phyloP scores from a whole-genome alignment of 2,113 vertebrate species.

The Limanda limanda region DNA sequence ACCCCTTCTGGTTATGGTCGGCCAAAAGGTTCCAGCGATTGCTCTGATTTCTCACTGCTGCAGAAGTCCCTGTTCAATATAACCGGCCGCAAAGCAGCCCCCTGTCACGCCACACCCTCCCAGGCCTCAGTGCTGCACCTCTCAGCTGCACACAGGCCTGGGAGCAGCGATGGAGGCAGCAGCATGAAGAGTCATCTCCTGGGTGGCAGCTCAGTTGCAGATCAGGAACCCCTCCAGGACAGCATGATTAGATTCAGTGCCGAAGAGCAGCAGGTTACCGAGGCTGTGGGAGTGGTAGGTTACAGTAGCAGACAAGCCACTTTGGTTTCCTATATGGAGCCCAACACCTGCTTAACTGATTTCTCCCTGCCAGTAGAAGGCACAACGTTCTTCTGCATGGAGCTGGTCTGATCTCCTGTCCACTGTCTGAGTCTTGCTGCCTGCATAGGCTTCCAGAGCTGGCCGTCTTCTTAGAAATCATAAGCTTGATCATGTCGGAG shows the following conservation, averaged over 20 bases:
- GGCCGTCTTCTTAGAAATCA: slow-evolving; percentile 46
- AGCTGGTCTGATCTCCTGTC: slow-evolving; percentile 44
- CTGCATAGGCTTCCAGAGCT: slow-evolving; percentile 44
- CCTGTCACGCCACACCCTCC: slow-evolving; percentile 27
- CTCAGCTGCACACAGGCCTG: slow-evolving; percentile 30
- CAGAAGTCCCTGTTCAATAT: slow-evolving; percentile 77
- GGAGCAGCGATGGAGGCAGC: slow-evolving; percentile 27
- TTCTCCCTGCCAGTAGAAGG: slow-evolving; percentile 45
- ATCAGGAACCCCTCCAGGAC: slow-evolving; percentile 46
- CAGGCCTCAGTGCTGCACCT: slow-evolving; percentile 39
- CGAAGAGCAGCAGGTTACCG: slow-evolving; percentile 54
- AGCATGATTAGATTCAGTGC: slow-evolving; percentile 50
- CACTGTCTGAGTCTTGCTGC: slow-evolving; percentile 43
- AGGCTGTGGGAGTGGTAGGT: slow-evolving; percentile 78
- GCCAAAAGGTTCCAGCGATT: slow-evolving; percentile 54
- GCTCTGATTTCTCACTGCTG: slow-evolving; percentile 76
- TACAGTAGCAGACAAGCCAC: slow-evolving; percentile 34
- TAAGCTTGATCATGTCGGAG: slow-evolving; percentile 30
- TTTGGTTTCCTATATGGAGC: slow-evolving; percentile 27
- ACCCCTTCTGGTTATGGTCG: slow-evolving; percentile 35
- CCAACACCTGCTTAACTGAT: slow-evolving; percentile 55
- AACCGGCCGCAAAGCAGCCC: slow-evolving; percentile 69
- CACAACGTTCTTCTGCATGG: slow-evolving; percentile 55
- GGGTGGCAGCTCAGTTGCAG: slow-evolving; percentile 23
- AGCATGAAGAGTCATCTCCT: slow-evolving; percentile 9